A percentile compares a stretch with the other conserved stretches of the same genome.
Conservation (phyloP, 2,888 invertebrate species). For the Drosophila kuntzei region DNA sequence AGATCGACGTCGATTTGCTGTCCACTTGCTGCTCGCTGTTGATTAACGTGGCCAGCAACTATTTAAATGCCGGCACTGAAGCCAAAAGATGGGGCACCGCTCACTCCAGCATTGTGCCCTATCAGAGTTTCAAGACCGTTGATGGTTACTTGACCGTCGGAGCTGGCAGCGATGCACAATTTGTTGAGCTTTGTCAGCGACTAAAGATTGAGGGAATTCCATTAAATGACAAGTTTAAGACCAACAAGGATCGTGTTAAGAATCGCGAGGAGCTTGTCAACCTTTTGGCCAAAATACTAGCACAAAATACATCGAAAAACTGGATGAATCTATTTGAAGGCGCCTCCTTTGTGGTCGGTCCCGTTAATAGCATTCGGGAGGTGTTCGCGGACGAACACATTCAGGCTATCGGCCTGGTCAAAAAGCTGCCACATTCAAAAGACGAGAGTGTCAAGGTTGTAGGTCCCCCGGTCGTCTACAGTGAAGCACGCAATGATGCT, state of each 20-base stretch:
- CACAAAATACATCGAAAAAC: slow-evolving; percentile 89
- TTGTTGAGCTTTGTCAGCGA: slow-evolving; percentile 89
- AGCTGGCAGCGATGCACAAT: slow-evolving; percentile 94
- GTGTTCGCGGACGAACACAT: slow-evolving; percentile 96
- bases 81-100: slow-evolving; percentile 95
- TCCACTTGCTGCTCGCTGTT: slow-evolving; percentile 96
- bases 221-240: slow-evolving; percentile 88
- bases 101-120: slow-evolving; percentile 97
- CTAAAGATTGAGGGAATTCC: slow-evolving; percentile 88
- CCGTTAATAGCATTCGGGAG: slow-evolving; percentile 93
- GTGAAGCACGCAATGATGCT: slow-evolving; percentile 89
- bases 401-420: slow-evolving; percentile 89
- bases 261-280: slow-evolving; percentile 90
- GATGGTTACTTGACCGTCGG: slow-evolving; percentile 95
- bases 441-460: slow-evolving; percentile 91
- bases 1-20: slow-evolving; percentile 96
- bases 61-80: slow-evolving; percentile 93
- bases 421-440: slow-evolving; percentile 89
- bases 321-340: slow-evolving; percentile 91
- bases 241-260: slow-evolving; percentile 91
- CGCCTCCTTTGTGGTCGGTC: slow-evolving; percentile 94
- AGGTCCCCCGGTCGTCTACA: slow-evolving; percentile 94
- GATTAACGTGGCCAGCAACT: slow-evolving; percentile 95
- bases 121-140: slow-evolving; percentile 94
- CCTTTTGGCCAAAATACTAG: slow-evolving; percentile 88